phyloP scores from a whole-genome alignment of 2,113 vertebrate genomes.

The Sterrhoptilus dennistouni region DNA sequence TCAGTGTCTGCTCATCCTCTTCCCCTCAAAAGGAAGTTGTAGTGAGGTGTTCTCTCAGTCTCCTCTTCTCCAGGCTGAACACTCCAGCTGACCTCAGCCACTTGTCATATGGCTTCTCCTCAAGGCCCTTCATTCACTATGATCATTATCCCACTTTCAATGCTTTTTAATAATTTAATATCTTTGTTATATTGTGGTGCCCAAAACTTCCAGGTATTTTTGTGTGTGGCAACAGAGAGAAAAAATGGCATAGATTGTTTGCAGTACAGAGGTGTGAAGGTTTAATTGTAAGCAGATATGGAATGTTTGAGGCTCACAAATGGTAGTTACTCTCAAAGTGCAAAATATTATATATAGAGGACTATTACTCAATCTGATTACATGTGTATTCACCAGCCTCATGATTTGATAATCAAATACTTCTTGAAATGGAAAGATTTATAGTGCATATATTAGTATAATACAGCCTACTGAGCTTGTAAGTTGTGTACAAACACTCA shows the following conservation, averaged over 20 bases:
- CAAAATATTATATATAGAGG: slow-evolving; percentile 10
- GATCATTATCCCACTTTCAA: neutral
- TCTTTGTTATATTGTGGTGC: neutral
- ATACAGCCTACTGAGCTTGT: neutral
- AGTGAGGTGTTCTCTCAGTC: neutral
- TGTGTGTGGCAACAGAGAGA: neutral
- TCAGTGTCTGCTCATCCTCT: neutral
- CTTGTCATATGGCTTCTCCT: neutral
- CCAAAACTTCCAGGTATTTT: neutral
- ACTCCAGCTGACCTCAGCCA: neutral
- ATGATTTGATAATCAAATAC: slow-evolving; percentile 34
- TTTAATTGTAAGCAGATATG: neutral
- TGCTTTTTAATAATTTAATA: neutral
- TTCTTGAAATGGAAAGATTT: slow-evolving; percentile 28
- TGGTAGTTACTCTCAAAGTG: neutral
- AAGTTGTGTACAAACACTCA: slow-evolving; percentile 21
- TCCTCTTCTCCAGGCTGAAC: neutral
- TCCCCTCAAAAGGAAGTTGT: accelerated
- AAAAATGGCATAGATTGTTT: neutral
- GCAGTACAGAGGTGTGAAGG: neutral
- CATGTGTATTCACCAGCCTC: slow-evolving; percentile 8
- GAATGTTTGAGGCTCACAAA: neutral
- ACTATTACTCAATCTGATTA: slow-evolving; percentile 2
- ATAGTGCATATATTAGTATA: slow-evolving; percentile 12
- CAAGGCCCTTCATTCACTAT: neutral